Evolutionary conservation across 1,140 invertebrate species (phyloP).

Genomic region (Oreohelix idahoensis): DNA sequence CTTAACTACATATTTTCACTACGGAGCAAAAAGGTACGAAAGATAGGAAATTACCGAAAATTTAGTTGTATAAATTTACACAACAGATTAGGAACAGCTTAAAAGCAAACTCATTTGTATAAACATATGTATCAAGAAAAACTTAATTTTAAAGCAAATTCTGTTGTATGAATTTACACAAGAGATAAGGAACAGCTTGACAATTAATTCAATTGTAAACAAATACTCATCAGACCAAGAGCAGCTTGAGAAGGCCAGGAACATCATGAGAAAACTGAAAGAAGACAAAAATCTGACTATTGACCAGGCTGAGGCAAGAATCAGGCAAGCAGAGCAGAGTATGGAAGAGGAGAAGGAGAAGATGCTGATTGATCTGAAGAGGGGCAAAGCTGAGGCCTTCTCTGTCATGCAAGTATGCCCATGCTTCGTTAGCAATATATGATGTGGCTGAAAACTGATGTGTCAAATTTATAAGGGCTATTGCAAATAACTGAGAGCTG

Average conservation of each 20-base stretch:
- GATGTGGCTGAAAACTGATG: too few species aligned
- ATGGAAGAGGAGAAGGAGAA: constrained; percentile 72
- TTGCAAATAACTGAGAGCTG: too few species aligned
- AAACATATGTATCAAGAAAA: too few species aligned
- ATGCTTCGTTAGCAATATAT: not conserved
- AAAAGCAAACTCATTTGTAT: too few species aligned
- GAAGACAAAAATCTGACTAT: constrained; percentile 65
- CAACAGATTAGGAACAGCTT: too few species aligned
- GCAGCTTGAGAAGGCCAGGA: constrained; percentile 70
- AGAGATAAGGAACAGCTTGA: not conserved
- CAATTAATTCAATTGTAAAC: not conserved
- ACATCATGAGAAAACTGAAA: constrained; percentile 69
- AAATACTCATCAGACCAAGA: constrained; percentile 58
- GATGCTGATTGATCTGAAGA: constrained; percentile 72
- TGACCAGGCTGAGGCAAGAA: constrained; percentile 61
- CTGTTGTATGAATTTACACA: too few species aligned
- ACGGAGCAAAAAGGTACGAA: too few species aligned
- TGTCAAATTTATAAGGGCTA: too few species aligned
- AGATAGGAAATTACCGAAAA: too few species aligned
- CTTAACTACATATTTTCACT: too few species aligned
- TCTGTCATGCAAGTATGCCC: constrained; percentile 71
- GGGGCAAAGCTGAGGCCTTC: constrained; percentile 73
- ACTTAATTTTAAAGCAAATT: too few species aligned
- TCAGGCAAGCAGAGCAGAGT: constrained; percentile 61
- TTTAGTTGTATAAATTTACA: too few species aligned